Evolutionary conservation across 2,888 invertebrate species (phyloP), one percentile per base, ranked within the genome.

Genomic region (Melipona beecheii): DNA sequence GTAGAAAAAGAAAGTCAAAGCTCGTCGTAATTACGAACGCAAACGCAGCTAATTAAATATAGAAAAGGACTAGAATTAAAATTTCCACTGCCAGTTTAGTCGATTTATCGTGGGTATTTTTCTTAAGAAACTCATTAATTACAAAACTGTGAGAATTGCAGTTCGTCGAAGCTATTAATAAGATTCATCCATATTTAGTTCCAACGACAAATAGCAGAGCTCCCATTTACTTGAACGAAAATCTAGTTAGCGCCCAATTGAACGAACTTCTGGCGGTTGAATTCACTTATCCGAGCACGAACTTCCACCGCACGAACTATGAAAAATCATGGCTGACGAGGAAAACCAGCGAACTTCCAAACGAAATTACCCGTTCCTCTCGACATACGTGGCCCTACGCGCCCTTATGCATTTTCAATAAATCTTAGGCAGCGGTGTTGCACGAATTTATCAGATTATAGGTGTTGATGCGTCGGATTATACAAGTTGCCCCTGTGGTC

Each of bases 391-490:
- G 27, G 9, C 9, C 36, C 11, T 36, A 2, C 9, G 43, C 17
- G 60, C 6, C 6, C 24, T 24, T 24, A 58, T 15, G 43, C 2
- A 2, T n/a, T 24, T 71, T 43, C 24, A 4, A 58, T 43, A 24
- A 72, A 72, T 66, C 15, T 49, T 31, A 49, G 19, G 21, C n/a
- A 19, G 21, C 19, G 9, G 24, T n/a, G 2, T n/a, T n/a, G 56
- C 56, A 54, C n/a, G 24, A 27, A 80, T 31, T 36, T 64, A 50
- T 78, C 36, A 64, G 50, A 78, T 50, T 36, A 54, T 17, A 70
- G 69, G 70, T 65, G 70, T 56, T 70, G 70, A 78, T 69, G 24
- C 69, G 49, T 21, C 56, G 58, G 69, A 70, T 78, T 56, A 50
- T 56, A 52, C 64, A 56, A 70, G 56, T 54, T 52, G 72, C 50